Conservation (phyloP, 2,888 invertebrate genomes). For the Dryomyza anilis region DNA sequence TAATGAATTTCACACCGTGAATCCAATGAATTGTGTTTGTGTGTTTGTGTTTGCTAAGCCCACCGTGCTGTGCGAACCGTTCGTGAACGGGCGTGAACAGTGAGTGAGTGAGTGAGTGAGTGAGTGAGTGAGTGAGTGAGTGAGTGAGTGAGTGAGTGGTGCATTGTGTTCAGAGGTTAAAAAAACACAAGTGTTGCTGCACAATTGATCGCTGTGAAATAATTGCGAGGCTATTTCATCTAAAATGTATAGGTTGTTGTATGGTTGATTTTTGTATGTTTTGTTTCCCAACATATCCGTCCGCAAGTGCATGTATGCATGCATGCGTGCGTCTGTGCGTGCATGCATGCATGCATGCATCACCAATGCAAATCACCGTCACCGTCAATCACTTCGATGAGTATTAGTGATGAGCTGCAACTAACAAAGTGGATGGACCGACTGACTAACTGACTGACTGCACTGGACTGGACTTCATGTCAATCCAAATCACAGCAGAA, state of each 20-base stretch:
- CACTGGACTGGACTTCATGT: constrained; percentile 18
- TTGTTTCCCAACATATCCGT: background rate
- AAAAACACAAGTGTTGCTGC: too few relatives aligned
- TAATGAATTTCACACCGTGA: constrained; percentile 9
- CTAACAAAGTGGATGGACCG: background rate
- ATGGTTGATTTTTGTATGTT: background rate
- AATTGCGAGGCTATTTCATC: too few relatives aligned
- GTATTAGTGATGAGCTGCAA: background rate
- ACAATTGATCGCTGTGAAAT: too few relatives aligned
- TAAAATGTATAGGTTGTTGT: background rate
- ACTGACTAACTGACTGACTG: too few relatives aligned
- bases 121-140: background rate
- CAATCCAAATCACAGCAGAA: background rate
- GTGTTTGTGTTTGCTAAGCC: too few relatives aligned
- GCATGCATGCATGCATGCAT: background rate
- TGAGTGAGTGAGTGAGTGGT: background rate
- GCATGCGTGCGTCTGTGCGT: too few relatives aligned
- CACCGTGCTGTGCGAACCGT: background rate
- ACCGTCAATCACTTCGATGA: background rate
- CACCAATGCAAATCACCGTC: constrained; percentile 3
- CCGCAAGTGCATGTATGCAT: background rate
- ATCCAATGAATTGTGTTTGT: background rate
- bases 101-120: background rate
- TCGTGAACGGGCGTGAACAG: background rate
- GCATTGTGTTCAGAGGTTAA: too few relatives aligned